Percentiles rank a stretch among this genome's conserved stretches.
Evolutionary conservation across 1,140 invertebrate genomes (phyloP).

Genomic region (Neuroterus valhalla): DNA sequence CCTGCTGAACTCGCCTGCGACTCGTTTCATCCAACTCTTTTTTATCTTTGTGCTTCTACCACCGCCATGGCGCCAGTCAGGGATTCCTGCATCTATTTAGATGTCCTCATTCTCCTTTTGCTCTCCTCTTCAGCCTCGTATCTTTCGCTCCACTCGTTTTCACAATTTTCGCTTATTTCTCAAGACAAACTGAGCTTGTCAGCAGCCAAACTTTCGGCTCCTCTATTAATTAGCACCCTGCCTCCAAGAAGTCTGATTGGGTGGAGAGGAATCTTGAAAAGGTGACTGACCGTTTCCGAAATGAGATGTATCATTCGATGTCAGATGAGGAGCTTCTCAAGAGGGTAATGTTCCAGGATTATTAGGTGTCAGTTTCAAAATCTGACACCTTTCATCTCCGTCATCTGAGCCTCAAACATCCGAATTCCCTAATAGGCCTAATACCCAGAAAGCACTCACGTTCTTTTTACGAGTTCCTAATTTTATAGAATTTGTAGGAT

Average conservation of each 20-base stretch:
- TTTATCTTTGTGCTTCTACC: constrained; percentile 46
- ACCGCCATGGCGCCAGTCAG: constrained; percentile 64
- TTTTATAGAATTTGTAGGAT: not conserved
- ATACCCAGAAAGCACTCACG: too few species aligned
- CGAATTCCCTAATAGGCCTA: too few species aligned
- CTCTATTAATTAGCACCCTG: constrained; percentile 13
- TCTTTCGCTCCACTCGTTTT: constrained; percentile 22
- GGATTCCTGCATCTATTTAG: constrained; percentile 72
- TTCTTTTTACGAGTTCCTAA: not conserved
- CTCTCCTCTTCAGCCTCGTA: constrained; percentile 27
- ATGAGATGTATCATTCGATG: constrained; percentile 16
- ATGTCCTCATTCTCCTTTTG: constrained; percentile 51
- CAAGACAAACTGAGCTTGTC: not conserved
- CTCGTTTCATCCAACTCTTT: constrained; percentile 35
- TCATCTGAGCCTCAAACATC: not conserved
- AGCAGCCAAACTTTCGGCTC: constrained; percentile 5
- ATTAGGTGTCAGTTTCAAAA: constrained; percentile 24
- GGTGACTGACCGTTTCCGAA: not conserved
- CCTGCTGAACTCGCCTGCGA: constrained; percentile 1
- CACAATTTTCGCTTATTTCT: constrained; percentile 32
- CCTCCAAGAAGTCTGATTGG: not conserved
- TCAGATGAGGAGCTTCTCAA: not conserved
- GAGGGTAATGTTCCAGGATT: constrained; percentile 1
- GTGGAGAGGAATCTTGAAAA: not conserved
- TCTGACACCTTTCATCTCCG: constrained; percentile 3